A percentile compares a stretch with the other conserved stretches of the same genome.
These are phyloP conservation scores for Chrysocyon brachyurus DNA, from an alignment of 2,797 vertebrate genomes.

Conservation along the genomic window DNA sequence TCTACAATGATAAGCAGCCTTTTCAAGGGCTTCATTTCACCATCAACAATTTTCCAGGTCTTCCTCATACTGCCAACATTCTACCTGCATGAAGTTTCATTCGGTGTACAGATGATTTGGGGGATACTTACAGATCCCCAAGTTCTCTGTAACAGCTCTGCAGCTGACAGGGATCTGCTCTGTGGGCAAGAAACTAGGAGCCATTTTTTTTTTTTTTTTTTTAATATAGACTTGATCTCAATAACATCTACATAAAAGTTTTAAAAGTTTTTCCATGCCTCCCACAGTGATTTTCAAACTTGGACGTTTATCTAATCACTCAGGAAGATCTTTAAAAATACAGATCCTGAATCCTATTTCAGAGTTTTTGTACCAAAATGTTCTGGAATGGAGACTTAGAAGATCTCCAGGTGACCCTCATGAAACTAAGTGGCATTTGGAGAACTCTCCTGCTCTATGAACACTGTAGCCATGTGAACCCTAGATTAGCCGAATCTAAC, in stretches of 20 bases:
- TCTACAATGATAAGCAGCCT: not conserved
- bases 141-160: not conserved
- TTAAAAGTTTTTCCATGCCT: not conserved
- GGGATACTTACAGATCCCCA: not conserved
- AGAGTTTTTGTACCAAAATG: not conserved
- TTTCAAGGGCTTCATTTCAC: not conserved
- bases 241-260: not conserved
- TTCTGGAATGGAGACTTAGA: not conserved
- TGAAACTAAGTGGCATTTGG: not conserved
- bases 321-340: conserved; percentile 17
- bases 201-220: not conserved
- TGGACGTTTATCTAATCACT: not conserved
- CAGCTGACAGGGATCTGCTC: not conserved
- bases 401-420: not conserved
- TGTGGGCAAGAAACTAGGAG: not conserved
- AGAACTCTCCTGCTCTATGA: not conserved
- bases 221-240: not conserved
- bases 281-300: not conserved
- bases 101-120: not conserved
- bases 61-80: not conserved
- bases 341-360: not conserved
- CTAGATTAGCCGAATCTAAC: not conserved
- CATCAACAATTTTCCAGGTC: not conserved
- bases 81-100: not conserved
- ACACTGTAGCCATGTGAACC: too few relatives aligned